Percentiles rank a stretch among this genome's conserved stretches.
Conservation (phyloP, 2,888 invertebrate genomes). For the Adelognathus sp. region DNA sequence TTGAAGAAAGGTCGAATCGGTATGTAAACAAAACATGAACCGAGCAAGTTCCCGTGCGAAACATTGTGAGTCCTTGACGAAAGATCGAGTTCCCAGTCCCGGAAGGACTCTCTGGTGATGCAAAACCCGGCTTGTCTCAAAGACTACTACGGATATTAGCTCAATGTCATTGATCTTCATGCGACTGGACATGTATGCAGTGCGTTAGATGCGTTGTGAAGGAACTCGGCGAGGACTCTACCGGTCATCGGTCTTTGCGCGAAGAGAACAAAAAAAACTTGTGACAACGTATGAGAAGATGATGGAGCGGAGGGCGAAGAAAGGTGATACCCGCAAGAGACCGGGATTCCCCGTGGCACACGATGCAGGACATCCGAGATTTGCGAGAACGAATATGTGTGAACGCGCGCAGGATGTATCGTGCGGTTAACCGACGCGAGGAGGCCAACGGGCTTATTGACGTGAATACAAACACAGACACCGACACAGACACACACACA, state of each 20-base stretch:
- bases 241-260: neutral
- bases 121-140: neutral
- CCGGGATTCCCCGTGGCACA: slow-evolving; percentile 48
- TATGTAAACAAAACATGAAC: no score
- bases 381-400: slow-evolving; percentile 60
- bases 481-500: neutral
- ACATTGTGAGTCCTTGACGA: neutral
- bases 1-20: no score
- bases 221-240: neutral
- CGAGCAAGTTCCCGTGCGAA: no score
- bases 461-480: no score
- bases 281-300: neutral
- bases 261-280: neutral
- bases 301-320: slow-evolving; percentile 29
- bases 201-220: neutral
- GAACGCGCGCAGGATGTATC: slow-evolving; percentile 63
- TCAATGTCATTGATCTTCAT: neutral
- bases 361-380: slow-evolving; percentile 63
- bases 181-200: neutral
- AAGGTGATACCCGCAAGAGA: slow-evolving; percentile 58
- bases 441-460: slow-evolving; percentile 29
- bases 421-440: slow-evolving; percentile 70
- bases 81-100: neutral
- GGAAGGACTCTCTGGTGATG: neutral
- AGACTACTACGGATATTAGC: neutral